phyloP scores from a whole-genome alignment of 2,797 vertebrate species.

The Lutra lutra region DNA sequence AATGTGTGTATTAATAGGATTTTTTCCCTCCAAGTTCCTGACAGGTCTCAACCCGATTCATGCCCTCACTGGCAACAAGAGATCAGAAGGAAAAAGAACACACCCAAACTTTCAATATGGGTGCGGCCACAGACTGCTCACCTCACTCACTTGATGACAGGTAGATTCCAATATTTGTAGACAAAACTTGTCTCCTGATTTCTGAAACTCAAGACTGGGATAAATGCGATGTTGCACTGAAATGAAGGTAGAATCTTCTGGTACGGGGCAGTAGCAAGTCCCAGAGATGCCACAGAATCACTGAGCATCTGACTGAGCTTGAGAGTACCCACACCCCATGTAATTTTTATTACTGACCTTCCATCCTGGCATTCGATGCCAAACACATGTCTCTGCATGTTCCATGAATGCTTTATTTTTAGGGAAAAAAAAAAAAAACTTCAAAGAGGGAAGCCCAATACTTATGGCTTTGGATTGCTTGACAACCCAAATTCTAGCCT shows the following conservation, averaged over 20 bases:
- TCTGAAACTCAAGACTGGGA: background rate
- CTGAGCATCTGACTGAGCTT: background rate
- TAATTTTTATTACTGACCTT: background rate
- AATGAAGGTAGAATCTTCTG: background rate
- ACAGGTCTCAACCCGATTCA: background rate
- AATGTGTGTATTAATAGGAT: background rate
- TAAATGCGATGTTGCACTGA: background rate
- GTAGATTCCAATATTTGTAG: background rate
- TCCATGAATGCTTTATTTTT: background rate
- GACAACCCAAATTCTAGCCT: background rate
- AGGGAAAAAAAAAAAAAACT: background rate
- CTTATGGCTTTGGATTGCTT: background rate
- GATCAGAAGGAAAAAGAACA: background rate
- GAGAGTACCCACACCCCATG: background rate
- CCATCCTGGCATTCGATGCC: background rate
- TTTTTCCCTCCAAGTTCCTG: background rate
- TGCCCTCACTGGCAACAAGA: background rate
- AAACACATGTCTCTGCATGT: rapidly evolving
- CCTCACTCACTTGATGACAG: background rate
- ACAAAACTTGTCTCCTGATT: background rate
- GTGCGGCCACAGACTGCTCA: background rate
- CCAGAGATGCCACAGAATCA: background rate
- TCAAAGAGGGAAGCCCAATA: background rate
- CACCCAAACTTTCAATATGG: background rate
- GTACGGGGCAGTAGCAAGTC: background rate